phyloP scores from a whole-genome alignment of 2,797 vertebrate genomes.

The Anas georgica region DNA sequence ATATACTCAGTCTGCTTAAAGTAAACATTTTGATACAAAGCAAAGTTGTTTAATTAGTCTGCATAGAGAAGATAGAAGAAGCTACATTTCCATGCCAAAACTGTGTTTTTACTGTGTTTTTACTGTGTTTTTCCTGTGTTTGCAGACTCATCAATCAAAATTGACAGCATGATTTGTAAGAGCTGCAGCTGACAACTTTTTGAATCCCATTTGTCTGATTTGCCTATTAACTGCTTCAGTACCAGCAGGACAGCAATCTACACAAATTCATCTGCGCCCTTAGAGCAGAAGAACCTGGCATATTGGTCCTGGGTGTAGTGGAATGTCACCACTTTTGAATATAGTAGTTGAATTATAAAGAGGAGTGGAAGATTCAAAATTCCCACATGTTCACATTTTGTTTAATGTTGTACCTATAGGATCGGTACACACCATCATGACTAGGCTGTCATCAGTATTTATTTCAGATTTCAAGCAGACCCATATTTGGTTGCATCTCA shows the following conservation, averaged over 20 bases:
- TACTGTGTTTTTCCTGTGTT: constrained; percentile 10
- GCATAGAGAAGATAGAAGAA: not conserved
- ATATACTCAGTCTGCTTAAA: not conserved
- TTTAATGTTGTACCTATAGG: not conserved
- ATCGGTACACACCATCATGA: rapidly evolving
- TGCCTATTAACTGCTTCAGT: constrained; percentile 1
- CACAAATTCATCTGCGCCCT: not conserved
- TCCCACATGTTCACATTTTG: not conserved
- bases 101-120: not conserved
- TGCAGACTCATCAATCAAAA: constrained; percentile 19
- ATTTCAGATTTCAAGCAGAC: not conserved
- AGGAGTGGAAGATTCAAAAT: not conserved
- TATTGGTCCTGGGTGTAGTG: not conserved
- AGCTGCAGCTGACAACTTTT: not conserved
- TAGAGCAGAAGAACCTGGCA: not conserved
- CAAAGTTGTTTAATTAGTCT: not conserved
- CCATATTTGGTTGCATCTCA: not conserved
- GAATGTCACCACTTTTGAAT: not conserved
- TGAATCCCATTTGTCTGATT: not conserved
- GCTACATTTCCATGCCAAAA: not conserved
- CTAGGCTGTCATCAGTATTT: not conserved
- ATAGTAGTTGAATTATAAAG: not conserved
- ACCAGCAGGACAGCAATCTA: not conserved
- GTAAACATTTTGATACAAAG: constrained; percentile 28
- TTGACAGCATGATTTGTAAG: constrained; percentile 12